Evolutionary conservation across 2,113 vertebrate species (phyloP), one percentile per base, ranked within the genome.

Genomic region (Neofelis nebulosa): DNA sequence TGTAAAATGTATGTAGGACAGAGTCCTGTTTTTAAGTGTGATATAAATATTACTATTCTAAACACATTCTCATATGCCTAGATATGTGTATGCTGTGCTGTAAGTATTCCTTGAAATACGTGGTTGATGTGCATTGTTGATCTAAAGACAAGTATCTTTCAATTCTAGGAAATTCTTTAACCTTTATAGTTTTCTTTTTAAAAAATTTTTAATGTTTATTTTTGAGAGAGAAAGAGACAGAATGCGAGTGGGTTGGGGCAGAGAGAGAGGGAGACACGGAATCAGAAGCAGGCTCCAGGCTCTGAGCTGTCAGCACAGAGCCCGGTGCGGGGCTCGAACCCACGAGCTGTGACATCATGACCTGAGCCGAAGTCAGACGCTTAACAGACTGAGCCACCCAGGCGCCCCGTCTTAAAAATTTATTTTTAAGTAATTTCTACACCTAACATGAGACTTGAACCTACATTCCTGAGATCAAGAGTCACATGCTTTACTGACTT

Each of bases 141-240:
- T 86, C 45, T 65, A 68, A 65, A 91, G 45, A 90, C 3, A 41
- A 23, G 3, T 33, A 36, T 50, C 19, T 89, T 94, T 93, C 29
- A 86, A 19, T 91, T 91, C 48, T 66, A 87, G 88, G 80, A 91
- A 91, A 91, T 88, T 68, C 15, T 33, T 76, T 82, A 68, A 38
- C 33, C 2, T 96, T 94, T 73, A 10, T 90, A 33, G 81, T 48
- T 27, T 45, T 45, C 36, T 76, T 38, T 33, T 18, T 69, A 45
- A 45, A 45, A 45, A 9, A 9, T 9, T 9, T 45, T 45, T 45
- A 45, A 45, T 45, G 45, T 45, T 45, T 45, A 45, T 45, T 45
- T 45, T 45, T 45, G 45, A 45, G 45, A 45, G 45, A 45, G 45
- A 45, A 45, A 45, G 45, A 45, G 45, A 45, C 45, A 45, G 45